Evolutionary conservation across 37 sponge, comb jelly and placozoan species (phyloP).

Genomic region (Ephydatia muelleri): DNA sequence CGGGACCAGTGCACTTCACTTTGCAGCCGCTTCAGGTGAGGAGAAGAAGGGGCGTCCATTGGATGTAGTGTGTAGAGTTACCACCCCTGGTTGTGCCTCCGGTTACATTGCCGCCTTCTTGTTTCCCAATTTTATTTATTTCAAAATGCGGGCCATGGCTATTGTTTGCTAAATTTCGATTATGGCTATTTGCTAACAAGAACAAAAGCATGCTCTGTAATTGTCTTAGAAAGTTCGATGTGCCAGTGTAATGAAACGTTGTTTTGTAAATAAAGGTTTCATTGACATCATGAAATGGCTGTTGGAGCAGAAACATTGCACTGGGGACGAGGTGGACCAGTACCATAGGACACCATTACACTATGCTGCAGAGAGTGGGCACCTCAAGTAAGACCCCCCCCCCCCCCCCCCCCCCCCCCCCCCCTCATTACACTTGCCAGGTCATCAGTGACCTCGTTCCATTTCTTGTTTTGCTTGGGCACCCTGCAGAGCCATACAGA

Average conservation of each 20-base stretch:
- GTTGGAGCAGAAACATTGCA: slow-evolving; percentile 52
- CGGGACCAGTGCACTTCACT: slow-evolving; percentile 72
- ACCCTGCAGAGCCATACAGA: slow-evolving; percentile 37
- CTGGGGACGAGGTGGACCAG: slow-evolving; percentile 82
- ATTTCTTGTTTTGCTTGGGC: not conserved
- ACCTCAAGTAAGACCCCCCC: slow-evolving; percentile 47
- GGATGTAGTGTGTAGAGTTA: not conserved
- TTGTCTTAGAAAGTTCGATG: not conserved
- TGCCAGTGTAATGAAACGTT: not conserved
- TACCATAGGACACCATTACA: slow-evolving; percentile 77
- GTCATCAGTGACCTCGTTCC: not conserved
- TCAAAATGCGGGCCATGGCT: too few species aligned
- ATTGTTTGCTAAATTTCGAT: too few species aligned
- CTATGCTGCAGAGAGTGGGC: slow-evolving; percentile 87
- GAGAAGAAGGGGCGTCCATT: not conserved
- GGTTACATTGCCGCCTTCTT: too few species aligned
- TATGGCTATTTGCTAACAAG: not conserved
- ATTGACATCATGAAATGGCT: slow-evolving; percentile 68
- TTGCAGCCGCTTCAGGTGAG: slow-evolving; percentile 75
- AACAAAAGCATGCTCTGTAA: not conserved
- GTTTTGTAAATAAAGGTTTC: slow-evolving; percentile 45
- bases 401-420: not conserved
- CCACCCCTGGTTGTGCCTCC: too few species aligned
- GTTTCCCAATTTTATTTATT: too few species aligned
- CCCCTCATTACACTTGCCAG: not conserved